phyloP scores from a whole-genome alignment of 2,888 invertebrate species.

The Drosophila multiciliata region DNA sequence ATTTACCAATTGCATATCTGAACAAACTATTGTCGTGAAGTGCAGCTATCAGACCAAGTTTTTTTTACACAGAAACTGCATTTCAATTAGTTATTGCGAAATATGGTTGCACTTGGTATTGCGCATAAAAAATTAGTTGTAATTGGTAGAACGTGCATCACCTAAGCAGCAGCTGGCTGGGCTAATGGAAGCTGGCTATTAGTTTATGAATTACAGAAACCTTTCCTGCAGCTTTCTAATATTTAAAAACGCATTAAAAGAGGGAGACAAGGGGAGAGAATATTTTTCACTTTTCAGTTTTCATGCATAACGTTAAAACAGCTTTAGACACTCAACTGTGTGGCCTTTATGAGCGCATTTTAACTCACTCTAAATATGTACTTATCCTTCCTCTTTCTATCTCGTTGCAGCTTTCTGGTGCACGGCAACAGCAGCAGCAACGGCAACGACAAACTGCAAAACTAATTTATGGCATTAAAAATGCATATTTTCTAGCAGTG shows the following conservation, averaged over 20 bases:
- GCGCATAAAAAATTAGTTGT: slow-evolving; percentile 51
- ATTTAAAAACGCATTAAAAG: slow-evolving; percentile 59
- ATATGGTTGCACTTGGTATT: slow-evolving; percentile 24
- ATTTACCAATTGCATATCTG: neutral
- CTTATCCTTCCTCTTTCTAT: slow-evolving; percentile 33
- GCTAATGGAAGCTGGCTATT: slow-evolving; percentile 62
- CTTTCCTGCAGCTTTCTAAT: slow-evolving; percentile 32
- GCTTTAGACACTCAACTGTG: slow-evolving; percentile 62
- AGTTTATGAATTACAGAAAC: slow-evolving; percentile 58
- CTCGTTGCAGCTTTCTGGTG: slow-evolving; percentile 55
- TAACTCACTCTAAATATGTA: slow-evolving; percentile 31
- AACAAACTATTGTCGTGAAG: neutral
- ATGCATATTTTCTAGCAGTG: slow-evolving; percentile 82
- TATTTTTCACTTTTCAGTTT: slow-evolving; percentile 45
- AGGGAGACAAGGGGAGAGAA: neutral
- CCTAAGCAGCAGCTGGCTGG: slow-evolving; percentile 22
- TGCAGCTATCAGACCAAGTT: slow-evolving; percentile 14
- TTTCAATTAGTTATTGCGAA: slow-evolving; percentile 54
- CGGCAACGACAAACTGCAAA: slow-evolving; percentile 64
- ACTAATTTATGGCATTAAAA: slow-evolving; percentile 80
- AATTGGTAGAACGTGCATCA: slow-evolving; percentile 49
- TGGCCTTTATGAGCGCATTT: slow-evolving; percentile 32
- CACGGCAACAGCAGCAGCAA: slow-evolving; percentile 22
- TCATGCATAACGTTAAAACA: slow-evolving; percentile 57
- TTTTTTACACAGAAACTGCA: slow-evolving; percentile 37